A percentile compares a stretch with the other conserved stretches of the same genome.
Conservation (phyloP, 2,888 invertebrate species). For the Lycocerus yunnanus region DNA sequence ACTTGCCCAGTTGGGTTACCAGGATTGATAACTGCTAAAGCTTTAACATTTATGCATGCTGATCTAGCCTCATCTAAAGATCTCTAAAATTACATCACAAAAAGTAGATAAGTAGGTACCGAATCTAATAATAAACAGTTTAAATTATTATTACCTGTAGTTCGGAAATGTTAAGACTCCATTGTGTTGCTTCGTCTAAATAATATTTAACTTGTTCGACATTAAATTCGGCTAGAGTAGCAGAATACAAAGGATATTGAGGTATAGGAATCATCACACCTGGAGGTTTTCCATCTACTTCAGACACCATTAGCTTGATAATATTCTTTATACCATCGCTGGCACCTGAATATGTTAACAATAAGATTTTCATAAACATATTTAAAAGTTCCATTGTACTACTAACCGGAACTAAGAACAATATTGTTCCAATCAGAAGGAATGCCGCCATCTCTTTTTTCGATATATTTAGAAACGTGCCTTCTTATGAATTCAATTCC, state of each 20-base stretch:
- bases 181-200: slow-evolving; percentile 69
- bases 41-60: slow-evolving; percentile 61
- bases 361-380: background rate
- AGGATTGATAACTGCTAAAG: slow-evolving; percentile 76
- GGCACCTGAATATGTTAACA: slow-evolving; percentile 20
- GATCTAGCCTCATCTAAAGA: slow-evolving; percentile 47
- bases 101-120: background rate
- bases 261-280: slow-evolving; percentile 80
- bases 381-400: background rate
- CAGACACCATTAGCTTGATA: slow-evolving; percentile 50
- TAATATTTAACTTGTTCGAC: slow-evolving; percentile 70
- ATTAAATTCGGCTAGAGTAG: slow-evolving; percentile 71
- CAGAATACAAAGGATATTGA: slow-evolving; percentile 78
- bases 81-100: background rate
- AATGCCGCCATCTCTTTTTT: slow-evolving; percentile 72
- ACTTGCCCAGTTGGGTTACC: slow-evolving; percentile 79
- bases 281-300: slow-evolving; percentile 46
- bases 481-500: slow-evolving; percentile 85
- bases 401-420: slow-evolving; percentile 71
- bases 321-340: slow-evolving; percentile 36
- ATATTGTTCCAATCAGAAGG: slow-evolving; percentile 73
- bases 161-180: slow-evolving; percentile 67
- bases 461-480: slow-evolving; percentile 83
- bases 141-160: slow-evolving; percentile 52
- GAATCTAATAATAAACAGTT: background rate